These are phyloP conservation scores for Triplophysa tibetana DNA, from an alignment of 2,113 vertebrate species.

Conservation along the genomic window DNA sequence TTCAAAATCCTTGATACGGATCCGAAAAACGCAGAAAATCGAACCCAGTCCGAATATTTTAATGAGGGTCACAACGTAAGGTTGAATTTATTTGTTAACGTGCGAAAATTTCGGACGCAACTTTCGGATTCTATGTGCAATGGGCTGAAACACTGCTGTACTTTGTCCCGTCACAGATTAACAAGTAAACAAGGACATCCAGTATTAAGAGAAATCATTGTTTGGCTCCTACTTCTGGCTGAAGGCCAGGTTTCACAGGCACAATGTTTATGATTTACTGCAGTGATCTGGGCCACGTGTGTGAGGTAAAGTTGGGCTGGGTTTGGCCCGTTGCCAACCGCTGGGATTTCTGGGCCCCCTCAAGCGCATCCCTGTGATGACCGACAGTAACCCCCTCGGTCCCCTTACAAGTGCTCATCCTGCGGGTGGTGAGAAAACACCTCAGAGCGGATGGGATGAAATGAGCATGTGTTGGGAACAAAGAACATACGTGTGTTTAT, in stretches of 20 bases:
- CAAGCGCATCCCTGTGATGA: slow-evolving; percentile 34
- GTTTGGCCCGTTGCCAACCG: slow-evolving; percentile 36
- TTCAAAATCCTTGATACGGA: no score
- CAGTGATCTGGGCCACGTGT: slow-evolving; percentile 31
- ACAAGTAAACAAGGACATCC: slow-evolving; percentile 47
- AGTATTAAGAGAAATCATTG: slow-evolving; percentile 42
- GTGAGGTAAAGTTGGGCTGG: slow-evolving; percentile 30
- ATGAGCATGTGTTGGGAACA: slow-evolving; percentile 19
- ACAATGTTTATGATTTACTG: slow-evolving; percentile 21
- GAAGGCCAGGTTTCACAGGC: slow-evolving; percentile 10
- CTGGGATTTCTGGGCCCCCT: slow-evolving; percentile 31
- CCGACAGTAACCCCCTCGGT: slow-evolving; percentile 47
- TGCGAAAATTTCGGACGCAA: no score
- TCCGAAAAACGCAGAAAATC: no score
- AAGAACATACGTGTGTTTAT: slow-evolving; percentile 19
- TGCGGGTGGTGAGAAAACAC: not conserved
- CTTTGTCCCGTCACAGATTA: slow-evolving; percentile 50
- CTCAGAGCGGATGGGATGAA: slow-evolving; percentile 3
- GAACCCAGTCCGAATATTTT: no score
- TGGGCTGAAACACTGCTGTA: slow-evolving; percentile 40
- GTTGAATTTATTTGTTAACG: no score
- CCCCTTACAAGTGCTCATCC: not conserved
- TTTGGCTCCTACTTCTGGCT: slow-evolving; percentile 49
- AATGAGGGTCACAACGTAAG: no score
- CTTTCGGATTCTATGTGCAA: no score